These are phyloP conservation scores for Odocoileus virginianus DNA, from an alignment of 2,113 vertebrate species.

Conservation along the genomic window DNA sequence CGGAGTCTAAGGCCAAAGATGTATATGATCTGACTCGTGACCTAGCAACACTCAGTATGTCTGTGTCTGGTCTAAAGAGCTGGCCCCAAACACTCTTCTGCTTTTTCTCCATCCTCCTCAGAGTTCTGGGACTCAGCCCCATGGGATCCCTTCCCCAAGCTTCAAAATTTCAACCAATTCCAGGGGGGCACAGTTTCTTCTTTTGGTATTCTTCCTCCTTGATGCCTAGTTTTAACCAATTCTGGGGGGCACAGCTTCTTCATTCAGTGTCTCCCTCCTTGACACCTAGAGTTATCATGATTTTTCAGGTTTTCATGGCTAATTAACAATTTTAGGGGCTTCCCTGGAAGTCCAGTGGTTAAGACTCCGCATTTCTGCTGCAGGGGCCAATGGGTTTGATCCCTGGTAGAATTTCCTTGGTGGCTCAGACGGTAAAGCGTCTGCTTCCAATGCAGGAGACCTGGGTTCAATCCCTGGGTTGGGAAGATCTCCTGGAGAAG, in stretches of 20 bases:
- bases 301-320: background rate
- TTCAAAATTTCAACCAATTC: background rate
- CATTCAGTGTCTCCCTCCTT: background rate
- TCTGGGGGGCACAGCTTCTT: background rate
- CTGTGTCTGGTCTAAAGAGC: background rate
- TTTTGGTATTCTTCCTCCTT: background rate
- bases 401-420: background rate
- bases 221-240: background rate
- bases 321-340: background rate
- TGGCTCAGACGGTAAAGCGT: background rate
- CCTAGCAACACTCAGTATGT: background rate
- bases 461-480: background rate
- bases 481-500: background rate
- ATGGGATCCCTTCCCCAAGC: background rate
- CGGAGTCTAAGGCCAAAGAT: background rate
- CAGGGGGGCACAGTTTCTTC: background rate
- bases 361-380: background rate
- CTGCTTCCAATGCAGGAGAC: background rate
- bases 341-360: background rate
- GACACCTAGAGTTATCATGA: background rate
- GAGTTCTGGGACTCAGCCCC: background rate
- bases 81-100: background rate
- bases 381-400: background rate
- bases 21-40: background rate
- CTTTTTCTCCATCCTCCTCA: background rate